Evolutionary conservation across 2,888 invertebrate genomes (phyloP), one percentile per base, ranked within the genome.

Genomic region (Dendrolimus houi): DNA sequence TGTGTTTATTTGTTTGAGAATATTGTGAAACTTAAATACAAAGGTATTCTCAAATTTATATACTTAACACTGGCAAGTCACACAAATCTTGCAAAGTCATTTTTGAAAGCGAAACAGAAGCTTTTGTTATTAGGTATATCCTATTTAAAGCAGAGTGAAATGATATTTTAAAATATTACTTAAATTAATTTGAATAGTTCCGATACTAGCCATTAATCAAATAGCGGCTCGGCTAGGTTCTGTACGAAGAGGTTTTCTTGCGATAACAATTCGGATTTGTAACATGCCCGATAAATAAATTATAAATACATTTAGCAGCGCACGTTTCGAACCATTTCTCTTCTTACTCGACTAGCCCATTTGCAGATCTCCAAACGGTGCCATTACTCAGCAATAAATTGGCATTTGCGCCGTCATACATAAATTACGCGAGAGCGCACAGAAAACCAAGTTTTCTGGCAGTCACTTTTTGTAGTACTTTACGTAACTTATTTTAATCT

Each of bases 311-410:
- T 88, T 88, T 85, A 84, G 83, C 79, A 69, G 81, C 75, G 83
- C 77, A 83, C 83, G 80, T 84, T 85, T 83, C 75, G 70, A 81
- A 81, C 86, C 87, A 87, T 88, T 88, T 87, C 88, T 86, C 87
- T 87, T 85, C 85, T 83, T 83, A 81, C 83, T 84, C 86, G 84
- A 81, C 85, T 87, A 81, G 87, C 83, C 87, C 87, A 87, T 87
- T 89, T 86, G 85, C 87, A 88, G 87, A 88, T 89, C 85, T 88
- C 84, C 82, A 85, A 89, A 87, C 85, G 85, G 83, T 81, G 77
- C 87, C 84, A 89, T 90, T 89, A 90, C 87, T 89, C 89, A 88
- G 87, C 88, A 85, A 89, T 89, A 90, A 89, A 89, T 89, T 89
- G 89, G 89, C 85, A 87, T 89, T 89, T 87, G 84, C 82, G 85